Percentiles rank a stretch among this genome's conserved stretches.
Evolutionary conservation across 2,113 vertebrate genomes (phyloP).

Genomic region (Stictonetta naevosa): DNA sequence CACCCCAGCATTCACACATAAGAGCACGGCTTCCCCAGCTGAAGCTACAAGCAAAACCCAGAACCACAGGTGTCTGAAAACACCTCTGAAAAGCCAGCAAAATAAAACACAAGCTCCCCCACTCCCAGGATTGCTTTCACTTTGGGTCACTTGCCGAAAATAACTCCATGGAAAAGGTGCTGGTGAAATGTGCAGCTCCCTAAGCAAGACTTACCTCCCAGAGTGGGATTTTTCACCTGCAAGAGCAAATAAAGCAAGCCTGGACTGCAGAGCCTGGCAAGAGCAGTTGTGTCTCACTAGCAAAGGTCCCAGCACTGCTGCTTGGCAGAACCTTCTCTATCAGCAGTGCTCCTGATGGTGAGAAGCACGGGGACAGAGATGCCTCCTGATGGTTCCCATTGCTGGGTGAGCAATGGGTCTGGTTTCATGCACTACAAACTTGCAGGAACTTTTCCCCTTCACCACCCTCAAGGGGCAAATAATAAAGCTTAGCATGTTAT

Average conservation of each 20-base stretch:
- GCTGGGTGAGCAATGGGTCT: rapidly evolving
- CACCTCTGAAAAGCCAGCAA: background rate
- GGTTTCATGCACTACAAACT: background rate
- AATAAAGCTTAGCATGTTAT: background rate
- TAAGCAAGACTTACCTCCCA: background rate
- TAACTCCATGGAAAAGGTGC: background rate
- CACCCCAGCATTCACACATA: too few relatives aligned
- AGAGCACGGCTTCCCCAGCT: rapidly evolving
- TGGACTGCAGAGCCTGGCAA: background rate
- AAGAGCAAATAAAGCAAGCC: background rate
- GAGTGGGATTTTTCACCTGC: background rate
- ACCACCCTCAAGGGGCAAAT: background rate
- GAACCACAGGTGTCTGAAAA: background rate
- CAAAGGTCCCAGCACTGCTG: background rate
- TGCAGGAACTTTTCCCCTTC: background rate
- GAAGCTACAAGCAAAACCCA: background rate
- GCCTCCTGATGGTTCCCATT: background rate
- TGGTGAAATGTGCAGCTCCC: background rate
- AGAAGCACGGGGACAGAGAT: background rate
- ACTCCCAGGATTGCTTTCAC: background rate
- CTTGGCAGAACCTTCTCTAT: background rate
- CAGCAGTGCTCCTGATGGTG: background rate
- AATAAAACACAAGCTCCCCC: background rate
- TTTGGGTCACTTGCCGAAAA: rapidly evolving
- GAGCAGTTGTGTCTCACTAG: rapidly evolving